Base-by-base conservation (phyloP, 2,797 vertebrate genomes). In the Sebastes trivittatus region DNA sequence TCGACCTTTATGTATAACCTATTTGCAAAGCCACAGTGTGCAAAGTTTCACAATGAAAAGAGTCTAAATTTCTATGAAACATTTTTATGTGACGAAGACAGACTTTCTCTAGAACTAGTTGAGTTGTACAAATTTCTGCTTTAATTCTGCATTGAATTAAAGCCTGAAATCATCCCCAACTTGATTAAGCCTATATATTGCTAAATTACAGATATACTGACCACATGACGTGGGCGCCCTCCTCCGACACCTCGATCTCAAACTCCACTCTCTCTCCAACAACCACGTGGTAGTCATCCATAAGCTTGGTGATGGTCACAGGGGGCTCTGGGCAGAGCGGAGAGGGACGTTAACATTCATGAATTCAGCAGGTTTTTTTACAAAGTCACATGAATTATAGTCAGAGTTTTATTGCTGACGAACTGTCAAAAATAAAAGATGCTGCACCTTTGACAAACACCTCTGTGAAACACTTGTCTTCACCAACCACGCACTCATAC, bases 221-320 rank as follows among this genome's bases (percentile, higher is more conserved):
- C 98, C 98, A 99, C 93, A 97, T 97, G 78, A 97, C 96, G 1
- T 97, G 96, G 8, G 97, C 98, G 0, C 97, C 98, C 29, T 99
- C 98, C 81, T 98, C 97, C 0, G 98, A 98, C 75, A 98, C 98
- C 84, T 98, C 97, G 0, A 98, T 93, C 72, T 95, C 93, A 91
- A 99, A 95, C 90, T 98, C 97, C 86, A 98, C 97, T 56, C 96
- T 95, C 73, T 98, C 97, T 16, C 97, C 97, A 29, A 98, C 97
- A 9, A 96, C 94, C 34, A 97, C 97, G 14, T 98, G 97, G 67
- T 98, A 97, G 92, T 99, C 98, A 56, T 98, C 97, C 76, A 98
- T 95, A 29, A 97, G 96, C 38, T 95, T 96, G 76, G 84, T 84
- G 66, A 98, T 96, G 83, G 96, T 95, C 25, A 98, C 90, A 0